phyloP scores from a whole-genome alignment of 2,888 invertebrate species.

The Parnassius apollo region DNA sequence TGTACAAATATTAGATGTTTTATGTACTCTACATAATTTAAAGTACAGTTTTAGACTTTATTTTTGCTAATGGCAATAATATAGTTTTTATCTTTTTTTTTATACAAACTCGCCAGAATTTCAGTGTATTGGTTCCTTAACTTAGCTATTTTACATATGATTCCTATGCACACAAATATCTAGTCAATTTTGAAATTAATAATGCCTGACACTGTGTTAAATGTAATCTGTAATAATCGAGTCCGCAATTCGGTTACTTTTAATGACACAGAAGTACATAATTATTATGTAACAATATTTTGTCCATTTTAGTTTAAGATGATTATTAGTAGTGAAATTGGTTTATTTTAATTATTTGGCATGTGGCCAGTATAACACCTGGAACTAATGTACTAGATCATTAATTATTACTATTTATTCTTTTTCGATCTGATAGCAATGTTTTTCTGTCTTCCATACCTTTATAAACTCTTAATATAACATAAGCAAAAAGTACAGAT shows the following conservation, averaged over 20 bases:
- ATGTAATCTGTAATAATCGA: slow-evolving; percentile 54
- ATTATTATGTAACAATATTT: slow-evolving; percentile 51
- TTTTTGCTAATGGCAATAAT: slow-evolving; percentile 71
- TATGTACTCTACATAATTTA: slow-evolving; percentile 73
- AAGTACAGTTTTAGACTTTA: slow-evolving; percentile 70
- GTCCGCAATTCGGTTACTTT: slow-evolving; percentile 61
- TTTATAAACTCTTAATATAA: slow-evolving; percentile 49
- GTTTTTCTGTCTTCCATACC: slow-evolving; percentile 77
- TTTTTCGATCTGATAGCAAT: slow-evolving; percentile 74
- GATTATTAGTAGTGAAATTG: slow-evolving; percentile 65
- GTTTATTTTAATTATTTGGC: slow-evolving; percentile 62
- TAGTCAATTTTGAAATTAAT: slow-evolving; percentile 81
- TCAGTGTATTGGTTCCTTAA: slow-evolving; percentile 78
- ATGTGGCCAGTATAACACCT: slow-evolving; percentile 62
- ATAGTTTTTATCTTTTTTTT: slow-evolving; percentile 61
- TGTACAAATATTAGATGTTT: slow-evolving; percentile 71
- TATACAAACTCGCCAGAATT: slow-evolving; percentile 70
- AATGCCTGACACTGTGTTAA: slow-evolving; percentile 65
- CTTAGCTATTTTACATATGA: slow-evolving; percentile 74
- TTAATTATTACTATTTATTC: slow-evolving; percentile 52
- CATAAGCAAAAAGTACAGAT: slow-evolving; percentile 43
- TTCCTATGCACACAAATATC: slow-evolving; percentile 81
- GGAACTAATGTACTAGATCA: slow-evolving; percentile 53
- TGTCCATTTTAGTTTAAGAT: slow-evolving; percentile 73
- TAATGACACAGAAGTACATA: slow-evolving; percentile 67